Base-by-base conservation (phyloP, 2,113 vertebrate species). In the Mirza zaza region DNA sequence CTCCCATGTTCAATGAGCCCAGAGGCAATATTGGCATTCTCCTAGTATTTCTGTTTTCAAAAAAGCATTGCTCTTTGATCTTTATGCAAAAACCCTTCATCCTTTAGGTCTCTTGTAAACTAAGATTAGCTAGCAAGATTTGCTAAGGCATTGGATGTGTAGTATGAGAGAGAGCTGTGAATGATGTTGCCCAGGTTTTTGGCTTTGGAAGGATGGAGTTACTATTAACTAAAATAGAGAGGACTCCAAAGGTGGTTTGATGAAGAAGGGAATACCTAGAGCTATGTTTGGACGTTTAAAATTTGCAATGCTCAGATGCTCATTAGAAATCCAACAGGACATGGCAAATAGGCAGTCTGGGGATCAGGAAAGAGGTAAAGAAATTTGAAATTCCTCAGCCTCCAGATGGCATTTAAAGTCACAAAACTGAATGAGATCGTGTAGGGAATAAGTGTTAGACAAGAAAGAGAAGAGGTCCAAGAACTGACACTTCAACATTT, bases 21-120 rank as follows among this genome's bases (percentile, higher is more conserved):
- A 63, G 52, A 39, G 20, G 29, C 11, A 27, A 0, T 65, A 88
- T 50, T 73, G 68, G 20, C 36, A 87, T 83, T 65, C 77, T 48
- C 45, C 45, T 36, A 75, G 39, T 50, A 71, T 61, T 83, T 89
- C 70, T 87, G 59, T 84, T 88, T 88, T 94, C 93, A 34, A 89
- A 92, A 92, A 68, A 67, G 21, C 50, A 67, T 50, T 52, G 20
- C 14, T 92, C 48, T 95, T 75, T 39, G 15, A 65, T 83, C 32
- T 90, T 82, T 86, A 71, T 55, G n/a, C 52, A 90, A 85, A 92
- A 90, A 59, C 3, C 6, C n/a, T 59, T 76, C 29, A 55, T 97
- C 61, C 34, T 93, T 87, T 57, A 27, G 10, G 29, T 76, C 75
- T 93, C 39, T 45, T 81, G 1, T 71, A 87, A 79, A 89, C 29